phyloP scores from a whole-genome alignment of 2,888 invertebrate species.

The Tricholauxania praeusta region DNA sequence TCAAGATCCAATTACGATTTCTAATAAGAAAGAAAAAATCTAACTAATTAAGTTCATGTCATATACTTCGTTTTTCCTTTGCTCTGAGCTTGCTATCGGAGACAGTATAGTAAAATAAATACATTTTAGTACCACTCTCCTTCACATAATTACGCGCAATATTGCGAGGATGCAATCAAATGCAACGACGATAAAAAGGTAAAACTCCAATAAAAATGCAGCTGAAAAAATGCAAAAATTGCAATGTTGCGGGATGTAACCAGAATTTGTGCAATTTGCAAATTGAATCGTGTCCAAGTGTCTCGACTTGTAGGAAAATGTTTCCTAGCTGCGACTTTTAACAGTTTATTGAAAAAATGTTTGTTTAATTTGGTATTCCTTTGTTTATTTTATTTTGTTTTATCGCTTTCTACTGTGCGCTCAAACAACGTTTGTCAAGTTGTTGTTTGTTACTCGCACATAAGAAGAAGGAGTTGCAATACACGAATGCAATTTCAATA shows the following conservation, averaged over 20 bases:
- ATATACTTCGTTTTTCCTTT: background rate
- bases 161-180: slow-evolving; percentile 19
- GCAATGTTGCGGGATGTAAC: slow-evolving; percentile 4
- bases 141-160: slow-evolving; percentile 32
- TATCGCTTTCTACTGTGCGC: slow-evolving; percentile 31
- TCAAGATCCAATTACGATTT: background rate
- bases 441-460: slow-evolving; percentile 5
- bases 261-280: slow-evolving; percentile 44
- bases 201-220: background rate
- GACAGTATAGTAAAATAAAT: background rate
- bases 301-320: slow-evolving; percentile 44
- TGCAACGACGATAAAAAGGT: background rate
- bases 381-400: slow-evolving; percentile 38
- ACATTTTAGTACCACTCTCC: background rate
- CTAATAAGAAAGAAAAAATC: background rate
- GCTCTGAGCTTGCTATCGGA: background rate
- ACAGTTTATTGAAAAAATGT: slow-evolving; percentile 41
- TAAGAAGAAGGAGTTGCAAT: slow-evolving; percentile 10
- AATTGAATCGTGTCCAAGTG: slow-evolving; percentile 51
- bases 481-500: background rate
- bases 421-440: background rate
- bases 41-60: background rate
- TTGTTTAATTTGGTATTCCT: slow-evolving; percentile 31
- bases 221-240: slow-evolving; percentile 2
- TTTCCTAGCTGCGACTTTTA: slow-evolving; percentile 31